These are phyloP conservation scores for Anguilla marmorata DNA, from an alignment of 2,797 vertebrate genomes.

Conservation along the genomic window DNA sequence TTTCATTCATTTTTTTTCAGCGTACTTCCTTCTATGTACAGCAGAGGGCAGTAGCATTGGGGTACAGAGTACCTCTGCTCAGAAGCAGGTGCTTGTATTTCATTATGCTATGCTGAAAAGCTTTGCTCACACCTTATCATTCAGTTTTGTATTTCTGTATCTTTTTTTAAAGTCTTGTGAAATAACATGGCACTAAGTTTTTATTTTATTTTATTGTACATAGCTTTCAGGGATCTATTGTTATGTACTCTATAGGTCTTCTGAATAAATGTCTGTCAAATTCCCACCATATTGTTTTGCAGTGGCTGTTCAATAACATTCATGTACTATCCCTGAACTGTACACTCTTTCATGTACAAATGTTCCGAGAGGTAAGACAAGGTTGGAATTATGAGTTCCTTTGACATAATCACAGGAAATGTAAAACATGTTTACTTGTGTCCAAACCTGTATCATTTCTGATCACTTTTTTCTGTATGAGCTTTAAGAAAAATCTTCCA, in stretches of 20 bases:
- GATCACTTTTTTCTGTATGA: slow-evolving; percentile 7
- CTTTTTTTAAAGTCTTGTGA: slow-evolving; percentile 1
- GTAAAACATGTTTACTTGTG: slow-evolving; percentile 14
- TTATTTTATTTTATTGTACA: slow-evolving; percentile 12
- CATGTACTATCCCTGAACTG: slow-evolving; percentile 5
- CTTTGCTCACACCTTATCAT: slow-evolving; percentile 3
- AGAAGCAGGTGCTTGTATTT: neutral
- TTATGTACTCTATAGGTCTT: slow-evolving; percentile 12
- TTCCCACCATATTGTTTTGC: neutral
- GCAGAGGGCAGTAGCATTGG: neutral
- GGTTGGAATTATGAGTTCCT: neutral
- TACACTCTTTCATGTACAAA: slow-evolving; percentile 13
- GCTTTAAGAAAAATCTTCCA: slow-evolving; percentile 20
- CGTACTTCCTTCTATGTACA: slow-evolving; percentile 9
- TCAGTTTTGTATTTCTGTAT: slow-evolving; percentile 4
- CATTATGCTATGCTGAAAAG: slow-evolving; percentile 1
- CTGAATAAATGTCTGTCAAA: slow-evolving; percentile 15
- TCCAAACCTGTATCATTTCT: slow-evolving; percentile 20
- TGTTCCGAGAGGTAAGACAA: neutral
- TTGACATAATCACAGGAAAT: neutral
- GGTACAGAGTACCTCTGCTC: neutral
- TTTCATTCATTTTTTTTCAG: neutral
- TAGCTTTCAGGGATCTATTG: slow-evolving; percentile 24
- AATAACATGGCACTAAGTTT: slow-evolving; percentile 15
- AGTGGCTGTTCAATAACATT: neutral